A percentile compares a stretch with the other conserved stretches of the same genome.
Conservation (phyloP, 1,140 invertebrate genomes). For the Homarus americanus region DNA sequence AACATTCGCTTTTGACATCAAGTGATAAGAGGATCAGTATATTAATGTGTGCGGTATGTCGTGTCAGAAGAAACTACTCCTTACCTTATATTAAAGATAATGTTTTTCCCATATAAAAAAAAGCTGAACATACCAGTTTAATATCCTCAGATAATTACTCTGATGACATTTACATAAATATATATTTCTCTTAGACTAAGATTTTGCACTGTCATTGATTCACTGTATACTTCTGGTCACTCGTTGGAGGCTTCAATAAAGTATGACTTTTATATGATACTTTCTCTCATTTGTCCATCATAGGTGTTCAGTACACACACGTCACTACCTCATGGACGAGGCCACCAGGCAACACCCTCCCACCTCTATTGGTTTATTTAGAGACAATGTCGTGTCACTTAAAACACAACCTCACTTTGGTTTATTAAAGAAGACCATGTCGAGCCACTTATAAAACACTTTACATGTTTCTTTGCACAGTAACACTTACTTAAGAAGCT, state of each 20-base stretch:
- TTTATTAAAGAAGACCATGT: neutral
- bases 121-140: neutral
- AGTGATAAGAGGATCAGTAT: neutral
- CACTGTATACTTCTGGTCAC: slow-evolving; percentile 17
- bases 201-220: slow-evolving; percentile 7
- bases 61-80: neutral
- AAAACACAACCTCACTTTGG: no score
- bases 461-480: slow-evolving; percentile 3
- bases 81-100: neutral
- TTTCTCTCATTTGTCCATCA: slow-evolving; percentile 32
- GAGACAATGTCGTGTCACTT: neutral
- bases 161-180: neutral
- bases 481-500: neutral
- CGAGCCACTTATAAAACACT: neutral
- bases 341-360: neutral
- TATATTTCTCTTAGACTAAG: slow-evolving; percentile 27
- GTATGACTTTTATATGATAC: slow-evolving; percentile 23
- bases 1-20: neutral
- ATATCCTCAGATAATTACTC: neutral
- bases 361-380: no score
- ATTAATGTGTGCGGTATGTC: neutral
- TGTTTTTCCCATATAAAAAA: neutral
- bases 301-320: neutral
- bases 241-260: slow-evolving; percentile 23
- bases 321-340: no score